Evolutionary conservation across 2,113 vertebrate species (phyloP), one percentile per base, ranked within the genome.

Genomic region (Megaptera novaeangliae): DNA sequence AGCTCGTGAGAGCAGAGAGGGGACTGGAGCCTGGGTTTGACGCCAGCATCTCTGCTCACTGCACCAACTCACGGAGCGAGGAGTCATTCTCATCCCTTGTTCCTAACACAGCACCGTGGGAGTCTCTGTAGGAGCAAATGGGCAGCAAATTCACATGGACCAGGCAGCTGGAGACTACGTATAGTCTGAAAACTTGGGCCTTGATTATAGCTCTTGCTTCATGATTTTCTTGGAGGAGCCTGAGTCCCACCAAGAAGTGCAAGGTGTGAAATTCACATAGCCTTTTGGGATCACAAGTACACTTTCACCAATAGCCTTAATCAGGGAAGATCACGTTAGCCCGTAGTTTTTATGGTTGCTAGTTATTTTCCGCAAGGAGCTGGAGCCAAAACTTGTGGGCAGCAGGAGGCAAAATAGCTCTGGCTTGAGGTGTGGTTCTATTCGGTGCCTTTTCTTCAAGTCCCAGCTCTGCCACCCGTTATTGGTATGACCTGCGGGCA

Each of bases 1-100:
- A 8, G 39, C 31, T 31, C 2, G 2, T 12, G 18, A 61, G n/a
- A 41, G 74, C 44, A 34, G 85, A 57, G 23, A 55, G 69, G n/a
- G 3, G 34, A 7, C 1, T 2, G 21, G 61, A 44, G 23, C 1
- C 6, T 3, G 5, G 0, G 5, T 36, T 52, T 6, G 88, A 15
- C 18, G 2, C 14, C 36, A 15, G 8, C 25, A 8, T 8, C 39
- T 64, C 41, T 34, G 21, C 25, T 57, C 5, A 0, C 17, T 14
- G 18, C 13, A 0, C 25, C 39, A 46, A 6, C 44, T 8, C 5
- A 0, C 0, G 3, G 1, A 20, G 49, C 1, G 1, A 15, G 4
- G 5, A n/a, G 18, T 7, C 23, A 4, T 18, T 31, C 29, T 55
- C 1, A 2, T 9, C 20, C 23, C 23, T 36, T 1, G 3, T 34